These are phyloP conservation scores for Eutolmus rufibarbis DNA, from an alignment of 2,888 invertebrate genomes.

Conservation along the genomic window DNA sequence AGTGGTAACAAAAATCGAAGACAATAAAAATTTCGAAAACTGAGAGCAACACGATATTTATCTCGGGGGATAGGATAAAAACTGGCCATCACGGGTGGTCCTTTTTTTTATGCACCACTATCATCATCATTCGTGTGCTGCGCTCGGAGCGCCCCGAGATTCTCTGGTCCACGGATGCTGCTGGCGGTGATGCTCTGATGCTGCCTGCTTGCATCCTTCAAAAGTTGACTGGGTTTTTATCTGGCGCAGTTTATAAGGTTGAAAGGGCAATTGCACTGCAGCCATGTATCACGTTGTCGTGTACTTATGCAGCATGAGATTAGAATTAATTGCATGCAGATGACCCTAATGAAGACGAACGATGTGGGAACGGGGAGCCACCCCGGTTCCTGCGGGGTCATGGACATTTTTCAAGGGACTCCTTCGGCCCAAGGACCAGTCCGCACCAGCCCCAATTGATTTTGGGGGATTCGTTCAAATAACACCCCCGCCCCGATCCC, in stretches of 20 bases:
- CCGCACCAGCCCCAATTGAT: background rate
- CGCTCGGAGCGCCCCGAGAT: background rate
- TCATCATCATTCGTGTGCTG: background rate
- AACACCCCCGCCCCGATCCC: background rate
- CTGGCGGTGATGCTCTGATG: background rate
- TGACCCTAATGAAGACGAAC: conserved; percentile 7
- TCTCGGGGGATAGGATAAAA: conserved; percentile 2
- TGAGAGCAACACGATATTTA: conserved; percentile 17
- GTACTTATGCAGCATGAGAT: conserved; percentile 1
- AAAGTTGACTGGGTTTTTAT: background rate
- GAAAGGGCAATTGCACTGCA: conserved; percentile 16
- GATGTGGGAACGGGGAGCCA: background rate
- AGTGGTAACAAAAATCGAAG: background rate
- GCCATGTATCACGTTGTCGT: background rate
- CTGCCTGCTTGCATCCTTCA: background rate
- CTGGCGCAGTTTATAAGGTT: conserved; percentile 8
- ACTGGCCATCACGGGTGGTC: conserved; percentile 35
- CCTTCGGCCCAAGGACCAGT: background rate
- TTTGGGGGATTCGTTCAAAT: background rate
- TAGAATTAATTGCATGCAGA: conserved; percentile 17
- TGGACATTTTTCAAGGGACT: background rate
- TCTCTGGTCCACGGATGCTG: background rate
- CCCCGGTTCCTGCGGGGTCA: background rate
- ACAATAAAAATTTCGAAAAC: conserved; percentile 28
- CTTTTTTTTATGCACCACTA: background rate